A percentile compares a stretch with the other conserved stretches of the same genome.
Evolutionary conservation across 2,797 vertebrate genomes (phyloP).

Genomic region (Sarcophilus harrisii): DNA sequence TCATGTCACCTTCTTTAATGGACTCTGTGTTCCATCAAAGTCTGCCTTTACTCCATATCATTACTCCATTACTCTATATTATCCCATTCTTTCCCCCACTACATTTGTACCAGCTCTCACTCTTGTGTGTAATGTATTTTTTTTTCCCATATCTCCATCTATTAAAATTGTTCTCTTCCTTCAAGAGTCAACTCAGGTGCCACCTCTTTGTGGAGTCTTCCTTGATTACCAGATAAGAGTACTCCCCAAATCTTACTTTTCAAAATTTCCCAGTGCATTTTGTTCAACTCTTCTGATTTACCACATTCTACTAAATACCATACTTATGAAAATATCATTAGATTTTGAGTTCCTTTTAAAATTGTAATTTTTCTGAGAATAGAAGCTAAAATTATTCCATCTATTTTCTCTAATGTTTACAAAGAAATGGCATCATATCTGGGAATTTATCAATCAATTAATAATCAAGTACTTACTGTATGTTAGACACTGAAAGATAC

Average conservation of each 20-base stretch:
- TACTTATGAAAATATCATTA: neutral
- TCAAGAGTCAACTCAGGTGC: neutral
- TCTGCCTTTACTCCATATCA: neutral
- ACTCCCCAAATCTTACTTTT: neutral
- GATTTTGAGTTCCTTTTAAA: neutral
- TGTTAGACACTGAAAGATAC: neutral
- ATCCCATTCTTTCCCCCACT: neutral
- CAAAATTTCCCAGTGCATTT: neutral
- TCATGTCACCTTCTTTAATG: neutral
- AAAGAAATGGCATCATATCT: neutral
- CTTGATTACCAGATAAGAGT: neutral
- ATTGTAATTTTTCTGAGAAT: neutral
- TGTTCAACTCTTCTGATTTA: neutral
- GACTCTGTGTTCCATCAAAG: neutral
- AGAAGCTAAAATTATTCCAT: neutral
- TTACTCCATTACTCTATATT: neutral
- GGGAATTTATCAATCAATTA: neutral
- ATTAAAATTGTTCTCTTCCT: neutral
- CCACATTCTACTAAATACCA: neutral
- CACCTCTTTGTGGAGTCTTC: neutral
- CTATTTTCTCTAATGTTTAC: neutral
- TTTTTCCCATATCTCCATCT: neutral
- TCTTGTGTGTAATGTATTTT: neutral
- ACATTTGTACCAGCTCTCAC: neutral
- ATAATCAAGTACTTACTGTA: neutral